Evolutionary conservation across 2,888 invertebrate genomes (phyloP).

Genomic region (Amblyteles armatorius): DNA sequence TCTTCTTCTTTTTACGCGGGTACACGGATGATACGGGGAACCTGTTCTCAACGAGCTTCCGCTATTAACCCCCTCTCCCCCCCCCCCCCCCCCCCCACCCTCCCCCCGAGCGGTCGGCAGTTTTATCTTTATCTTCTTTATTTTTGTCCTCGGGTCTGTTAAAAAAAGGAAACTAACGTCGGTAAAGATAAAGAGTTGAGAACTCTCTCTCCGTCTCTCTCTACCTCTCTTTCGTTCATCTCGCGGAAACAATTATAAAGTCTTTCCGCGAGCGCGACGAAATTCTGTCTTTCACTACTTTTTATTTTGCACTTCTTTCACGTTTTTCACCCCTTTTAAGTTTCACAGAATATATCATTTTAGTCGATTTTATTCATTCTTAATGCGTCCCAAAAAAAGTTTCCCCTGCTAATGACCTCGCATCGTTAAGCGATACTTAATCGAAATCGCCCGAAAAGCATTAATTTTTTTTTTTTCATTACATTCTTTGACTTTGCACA

Average conservation of each 20-base stretch:
- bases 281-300: neutral
- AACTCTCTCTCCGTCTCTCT: neutral
- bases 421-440: neutral
- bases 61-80: neutral
- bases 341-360: neutral
- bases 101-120: neutral
- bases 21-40: neutral
- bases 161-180: conserved; percentile 14
- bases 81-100: neutral
- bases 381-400: neutral
- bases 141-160: conserved; percentile 9
- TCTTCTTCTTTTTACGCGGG: neutral
- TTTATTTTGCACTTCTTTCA: neutral
- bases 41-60: conserved; percentile 4
- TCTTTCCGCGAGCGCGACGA: neutral
- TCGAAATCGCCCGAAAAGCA: neutral
- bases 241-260: conserved; percentile 2
- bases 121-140: neutral
- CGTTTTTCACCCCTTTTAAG: neutral
- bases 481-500: neutral
- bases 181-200: conserved; percentile 21
- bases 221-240: neutral
- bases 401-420: neutral
- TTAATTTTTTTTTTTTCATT: neutral
- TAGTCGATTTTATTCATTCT: neutral